A percentile compares a stretch with the other conserved stretches of the same genome.
Conservation (phyloP, 2,888 invertebrate genomes). For the Drosophila limbata region DNA sequence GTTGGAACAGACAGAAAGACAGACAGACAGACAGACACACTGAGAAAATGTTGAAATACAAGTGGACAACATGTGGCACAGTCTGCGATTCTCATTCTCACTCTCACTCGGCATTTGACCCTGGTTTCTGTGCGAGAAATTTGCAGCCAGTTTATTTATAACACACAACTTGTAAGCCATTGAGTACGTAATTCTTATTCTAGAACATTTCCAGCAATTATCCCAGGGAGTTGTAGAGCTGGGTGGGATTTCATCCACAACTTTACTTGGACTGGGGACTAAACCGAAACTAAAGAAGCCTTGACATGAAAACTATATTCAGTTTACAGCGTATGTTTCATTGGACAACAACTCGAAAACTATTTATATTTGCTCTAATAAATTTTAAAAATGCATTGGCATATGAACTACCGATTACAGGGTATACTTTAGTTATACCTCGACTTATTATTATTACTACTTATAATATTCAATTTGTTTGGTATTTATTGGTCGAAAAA, state of each 20-base stretch:
- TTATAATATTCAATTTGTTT: no score
- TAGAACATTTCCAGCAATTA: background rate
- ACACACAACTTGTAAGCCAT: background rate
- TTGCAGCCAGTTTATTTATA: slow-evolving; percentile 6
- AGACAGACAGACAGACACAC: slow-evolving; percentile 6
- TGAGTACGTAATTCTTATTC: slow-evolving; percentile 9
- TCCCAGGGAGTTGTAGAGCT: background rate
- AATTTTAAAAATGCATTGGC: no score
- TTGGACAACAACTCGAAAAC: background rate
- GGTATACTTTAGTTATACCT: no score
- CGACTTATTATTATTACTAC: no score
- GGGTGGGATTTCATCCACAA: background rate
- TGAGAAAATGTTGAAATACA: slow-evolving; percentile 24
- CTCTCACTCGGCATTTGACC: background rate
- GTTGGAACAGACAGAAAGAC: slow-evolving; percentile 13
- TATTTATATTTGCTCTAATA: no score
- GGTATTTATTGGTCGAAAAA: no score
- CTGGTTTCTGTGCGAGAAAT: background rate
- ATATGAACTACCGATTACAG: no score
- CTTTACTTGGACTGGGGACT: background rate
- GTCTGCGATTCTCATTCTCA: background rate
- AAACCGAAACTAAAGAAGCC: slow-evolving; percentile 1
- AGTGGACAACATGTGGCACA: slow-evolving; percentile 18
- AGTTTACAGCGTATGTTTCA: background rate
- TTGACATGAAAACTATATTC: background rate